A percentile compares a stretch with the other conserved stretches of the same genome.
phyloP scores from a whole-genome alignment of 2,113 vertebrate genomes.

The Ammodytes marinus region DNA sequence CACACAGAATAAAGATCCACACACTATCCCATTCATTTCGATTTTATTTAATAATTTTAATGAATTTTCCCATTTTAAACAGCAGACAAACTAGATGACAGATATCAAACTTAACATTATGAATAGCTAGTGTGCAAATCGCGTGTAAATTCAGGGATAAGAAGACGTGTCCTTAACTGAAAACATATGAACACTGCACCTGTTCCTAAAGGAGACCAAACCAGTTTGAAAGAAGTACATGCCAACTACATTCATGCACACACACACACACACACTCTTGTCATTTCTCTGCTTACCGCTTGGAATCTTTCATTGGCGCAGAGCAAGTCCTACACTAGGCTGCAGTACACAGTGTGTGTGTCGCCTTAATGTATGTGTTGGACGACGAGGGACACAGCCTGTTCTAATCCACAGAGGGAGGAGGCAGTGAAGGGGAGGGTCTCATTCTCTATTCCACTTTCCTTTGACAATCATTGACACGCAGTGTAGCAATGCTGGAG shows the following conservation, averaged over 20 bases:
- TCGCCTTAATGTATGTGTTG: conserved; percentile 14
- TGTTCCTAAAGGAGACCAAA: background rate
- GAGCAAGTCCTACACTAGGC: background rate
- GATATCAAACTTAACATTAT: background rate
- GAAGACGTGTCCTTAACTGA: background rate
- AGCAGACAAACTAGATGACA: background rate
- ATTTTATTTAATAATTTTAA: no score
- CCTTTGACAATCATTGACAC: conserved; percentile 37
- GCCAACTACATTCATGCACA: background rate
- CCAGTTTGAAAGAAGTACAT: background rate
- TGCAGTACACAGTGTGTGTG: background rate
- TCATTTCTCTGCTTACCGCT: conserved; percentile 35
- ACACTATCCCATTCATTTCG: background rate
- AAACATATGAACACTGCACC: background rate
- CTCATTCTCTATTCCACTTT: background rate
- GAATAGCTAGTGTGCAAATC: background rate
- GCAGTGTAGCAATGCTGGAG: conserved; percentile 2
- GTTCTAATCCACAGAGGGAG: conserved; percentile 28
- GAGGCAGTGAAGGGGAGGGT: conserved; percentile 25
- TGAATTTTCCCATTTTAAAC: background rate
- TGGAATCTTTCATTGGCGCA: conserved; percentile 46
- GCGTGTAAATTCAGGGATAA: background rate
- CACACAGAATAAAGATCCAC: background rate
- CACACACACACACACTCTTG: background rate
- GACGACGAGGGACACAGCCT: conserved; percentile 26